Evolutionary conservation across 2,888 invertebrate genomes (phyloP), one percentile per base, ranked within the genome.

Genomic region (Epicampocera succincta): DNA sequence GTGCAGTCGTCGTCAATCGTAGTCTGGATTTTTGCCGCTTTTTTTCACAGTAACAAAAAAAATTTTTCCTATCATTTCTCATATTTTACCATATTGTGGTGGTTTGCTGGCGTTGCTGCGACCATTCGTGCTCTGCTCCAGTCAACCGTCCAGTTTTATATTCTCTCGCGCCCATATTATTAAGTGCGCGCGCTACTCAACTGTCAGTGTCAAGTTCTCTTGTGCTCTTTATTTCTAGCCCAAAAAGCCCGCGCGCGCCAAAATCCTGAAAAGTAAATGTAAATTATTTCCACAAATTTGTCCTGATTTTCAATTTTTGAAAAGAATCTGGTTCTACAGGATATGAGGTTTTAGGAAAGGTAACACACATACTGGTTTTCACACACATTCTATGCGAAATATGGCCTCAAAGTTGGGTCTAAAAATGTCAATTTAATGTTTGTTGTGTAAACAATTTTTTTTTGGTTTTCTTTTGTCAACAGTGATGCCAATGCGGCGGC

Each of bases 231-330:
- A 76, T 72, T 81, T 83, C 71, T 83, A 63, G 85, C 63, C 85
- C 87, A 80, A 86, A 85, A 86, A 86, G 84, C 89, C 89, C 90
- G 90, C 90, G 90, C 90, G 90, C 88, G 90, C 90, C 89, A 90
- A 87, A 89, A 87, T 84, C 74, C 19, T 15, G 17, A 84, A 85
- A 86, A 86, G 86, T 84, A 83, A 85, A 76, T 83, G 85, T 73
- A 66, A 79, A 85, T 86, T 87, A 85, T 85, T 86, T 79, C 4
- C 11, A 6, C 73, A 85, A 69, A 77, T 84, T 75, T 74, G 8
- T 44, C 74, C 29, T 56, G 84, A 90, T 89, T 88, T 89, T 86
- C 19, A 21, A 19, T 42, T 25, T 84, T 29, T 72, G 40, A 13
- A 48, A 50, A 52, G 79, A 88, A 89, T 90, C 84, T 87, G 90